phyloP scores from a whole-genome alignment of 2,888 invertebrate genomes.

The Ennomos quercinarius region DNA sequence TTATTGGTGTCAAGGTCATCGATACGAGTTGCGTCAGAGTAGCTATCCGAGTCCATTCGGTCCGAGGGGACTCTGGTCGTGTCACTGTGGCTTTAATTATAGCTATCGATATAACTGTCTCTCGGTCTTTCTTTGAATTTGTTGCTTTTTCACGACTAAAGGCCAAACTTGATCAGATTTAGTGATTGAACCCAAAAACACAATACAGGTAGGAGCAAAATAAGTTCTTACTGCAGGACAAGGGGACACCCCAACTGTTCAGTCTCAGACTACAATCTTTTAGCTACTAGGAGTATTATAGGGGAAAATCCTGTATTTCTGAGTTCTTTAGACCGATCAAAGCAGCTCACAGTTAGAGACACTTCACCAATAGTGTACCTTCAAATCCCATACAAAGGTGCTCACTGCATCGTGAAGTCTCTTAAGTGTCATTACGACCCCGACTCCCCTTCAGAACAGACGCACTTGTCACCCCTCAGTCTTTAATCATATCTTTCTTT shows the following conservation, averaged over 20 bases:
- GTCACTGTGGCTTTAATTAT: too few species aligned
- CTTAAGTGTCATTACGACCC: slow-evolving; percentile 46
- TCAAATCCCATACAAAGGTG: slow-evolving; percentile 23
- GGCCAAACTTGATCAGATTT: too few species aligned
- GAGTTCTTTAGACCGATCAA: slow-evolving; percentile 16
- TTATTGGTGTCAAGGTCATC: too few species aligned
- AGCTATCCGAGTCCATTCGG: too few species aligned
- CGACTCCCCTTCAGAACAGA: slow-evolving; percentile 37
- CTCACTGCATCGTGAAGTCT: slow-evolving; percentile 26
- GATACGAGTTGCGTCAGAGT: too few species aligned
- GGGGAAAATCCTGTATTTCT: slow-evolving; percentile 14
- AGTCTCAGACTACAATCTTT: background rate
- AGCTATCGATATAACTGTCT: too few species aligned
- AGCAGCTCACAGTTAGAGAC: slow-evolving; percentile 7
- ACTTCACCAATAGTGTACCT: slow-evolving; percentile 14
- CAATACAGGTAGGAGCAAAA: too few species aligned
- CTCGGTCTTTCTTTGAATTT: too few species aligned
- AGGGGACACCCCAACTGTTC: background rate
- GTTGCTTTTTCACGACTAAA: too few species aligned
- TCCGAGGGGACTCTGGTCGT: too few species aligned
- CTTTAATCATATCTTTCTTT: slow-evolving; percentile 43
- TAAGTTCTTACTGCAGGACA: too few species aligned
- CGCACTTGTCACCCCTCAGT: slow-evolving; percentile 28
- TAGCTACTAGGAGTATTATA: slow-evolving; percentile 1
- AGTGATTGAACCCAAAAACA: too few species aligned